phyloP scores from a whole-genome alignment of 2,113 vertebrate genomes.

The Oryzias curvinotus region DNA sequence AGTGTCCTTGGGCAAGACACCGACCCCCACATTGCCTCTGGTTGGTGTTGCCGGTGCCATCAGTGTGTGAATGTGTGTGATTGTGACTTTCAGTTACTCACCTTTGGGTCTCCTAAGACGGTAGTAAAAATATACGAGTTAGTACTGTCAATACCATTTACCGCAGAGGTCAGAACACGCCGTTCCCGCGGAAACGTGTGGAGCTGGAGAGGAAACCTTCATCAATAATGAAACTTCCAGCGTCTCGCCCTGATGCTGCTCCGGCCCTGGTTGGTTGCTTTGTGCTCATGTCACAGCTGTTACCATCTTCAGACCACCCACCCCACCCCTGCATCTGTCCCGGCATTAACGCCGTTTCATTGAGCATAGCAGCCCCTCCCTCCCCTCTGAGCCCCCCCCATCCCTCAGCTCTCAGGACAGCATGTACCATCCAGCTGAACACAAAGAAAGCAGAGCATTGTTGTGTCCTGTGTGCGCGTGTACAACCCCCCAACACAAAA shows the following conservation, averaged over 20 bases:
- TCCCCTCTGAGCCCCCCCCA: not conserved
- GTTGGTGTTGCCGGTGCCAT: too few relatives aligned
- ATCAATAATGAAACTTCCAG: not conserved
- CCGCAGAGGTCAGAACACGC: too few relatives aligned
- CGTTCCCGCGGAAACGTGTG: too few relatives aligned
- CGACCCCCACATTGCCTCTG: too few relatives aligned
- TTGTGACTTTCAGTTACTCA: too few relatives aligned
- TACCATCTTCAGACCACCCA: not conserved
- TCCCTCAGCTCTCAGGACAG: conserved; percentile 24
- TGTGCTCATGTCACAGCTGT: conserved; percentile 35
- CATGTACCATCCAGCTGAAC: conserved; percentile 27
- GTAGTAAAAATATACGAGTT: too few relatives aligned
- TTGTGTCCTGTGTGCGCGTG: conserved; percentile 13
- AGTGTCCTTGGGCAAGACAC: too few relatives aligned
- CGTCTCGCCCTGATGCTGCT: not conserved
- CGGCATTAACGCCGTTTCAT: conserved; percentile 19
- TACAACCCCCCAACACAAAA: not conserved
- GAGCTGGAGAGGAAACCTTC: too few relatives aligned
- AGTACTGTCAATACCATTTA: too few relatives aligned
- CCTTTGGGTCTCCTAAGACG: too few relatives aligned
- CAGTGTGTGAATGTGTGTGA: too few relatives aligned
- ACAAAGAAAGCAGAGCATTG: conserved; percentile 22
- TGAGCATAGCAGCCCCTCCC: conserved; percentile 11
- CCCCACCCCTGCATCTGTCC: not conserved
- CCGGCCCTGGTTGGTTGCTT: conserved; percentile 13